These are phyloP conservation scores for Orbicella faveolata DNA, from an alignment of 64 coral and sea anemone species.

Conservation along the genomic window DNA sequence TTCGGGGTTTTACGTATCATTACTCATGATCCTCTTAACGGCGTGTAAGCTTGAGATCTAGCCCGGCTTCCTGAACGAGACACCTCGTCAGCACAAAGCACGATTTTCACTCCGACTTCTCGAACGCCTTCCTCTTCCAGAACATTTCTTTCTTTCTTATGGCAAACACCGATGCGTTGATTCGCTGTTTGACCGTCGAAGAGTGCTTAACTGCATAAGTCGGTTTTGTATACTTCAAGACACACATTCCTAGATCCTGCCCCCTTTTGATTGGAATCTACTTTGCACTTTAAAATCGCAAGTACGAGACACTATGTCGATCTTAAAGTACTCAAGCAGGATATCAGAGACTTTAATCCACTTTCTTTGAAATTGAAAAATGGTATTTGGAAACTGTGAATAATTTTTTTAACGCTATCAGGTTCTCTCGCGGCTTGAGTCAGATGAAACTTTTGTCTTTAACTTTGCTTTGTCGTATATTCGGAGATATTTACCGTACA, in stretches of 20 bases:
- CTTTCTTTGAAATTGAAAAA: constrained; percentile 21
- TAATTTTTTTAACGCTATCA: background rate
- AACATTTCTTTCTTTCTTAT: background rate
- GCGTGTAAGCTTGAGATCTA: background rate
- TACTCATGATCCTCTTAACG: constrained; percentile 1
- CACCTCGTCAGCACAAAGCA: background rate
- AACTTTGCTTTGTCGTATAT: background rate
- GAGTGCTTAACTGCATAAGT: background rate
- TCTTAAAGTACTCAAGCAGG: constrained; percentile 14
- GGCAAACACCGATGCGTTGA: too few species aligned
- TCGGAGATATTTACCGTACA: constrained; percentile 6
- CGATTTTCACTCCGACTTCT: background rate
- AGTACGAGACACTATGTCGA: constrained; percentile 5
- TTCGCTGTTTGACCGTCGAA: background rate
- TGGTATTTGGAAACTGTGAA: background rate
- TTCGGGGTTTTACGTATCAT: constrained; percentile 29
- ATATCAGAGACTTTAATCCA: constrained; percentile 31
- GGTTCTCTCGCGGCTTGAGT: background rate
- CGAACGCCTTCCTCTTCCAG: too few species aligned
- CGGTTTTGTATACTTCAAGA: background rate
- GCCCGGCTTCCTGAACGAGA: background rate
- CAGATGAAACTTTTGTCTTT: background rate
- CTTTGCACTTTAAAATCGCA: constrained; percentile 17
- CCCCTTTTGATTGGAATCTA: constrained; percentile 27
- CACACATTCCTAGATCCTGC: background rate